A percentile compares a stretch with the other conserved stretches of the same genome.
phyloP scores from a whole-genome alignment of 92 coral and sea anemone species.

The Actinernus sp. region DNA sequence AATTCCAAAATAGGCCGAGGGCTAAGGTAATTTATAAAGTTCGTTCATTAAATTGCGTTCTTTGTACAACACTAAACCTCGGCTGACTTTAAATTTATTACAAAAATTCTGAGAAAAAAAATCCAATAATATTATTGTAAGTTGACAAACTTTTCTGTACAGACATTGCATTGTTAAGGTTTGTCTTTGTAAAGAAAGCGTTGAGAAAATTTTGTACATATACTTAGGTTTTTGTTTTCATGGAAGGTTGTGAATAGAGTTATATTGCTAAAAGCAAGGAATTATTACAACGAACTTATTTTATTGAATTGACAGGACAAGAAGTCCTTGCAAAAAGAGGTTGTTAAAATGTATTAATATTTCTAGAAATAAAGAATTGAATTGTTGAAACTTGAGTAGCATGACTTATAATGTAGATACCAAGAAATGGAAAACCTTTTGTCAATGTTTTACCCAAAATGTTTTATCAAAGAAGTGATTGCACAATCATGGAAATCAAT shows the following conservation, averaged over 20 bases:
- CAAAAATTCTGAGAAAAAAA: background rate
- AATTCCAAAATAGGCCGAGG: constrained; percentile 23
- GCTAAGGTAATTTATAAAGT: constrained; percentile 25
- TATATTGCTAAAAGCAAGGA: constrained; percentile 45
- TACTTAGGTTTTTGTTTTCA: constrained; percentile 37
- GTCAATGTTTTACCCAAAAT: too few relatives aligned
- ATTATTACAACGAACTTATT: constrained; percentile 37
- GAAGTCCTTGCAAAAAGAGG: constrained; percentile 25
- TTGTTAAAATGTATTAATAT: constrained; percentile 33
- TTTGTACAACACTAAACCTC: constrained; percentile 15
- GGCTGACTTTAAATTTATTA: background rate
- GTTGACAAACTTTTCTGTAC: constrained; percentile 47
- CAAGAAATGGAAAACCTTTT: too few relatives aligned
- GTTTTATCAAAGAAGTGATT: too few relatives aligned
- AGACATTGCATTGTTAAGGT: constrained; percentile 26
- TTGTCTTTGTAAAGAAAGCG: constrained; percentile 24
- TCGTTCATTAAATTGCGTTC: constrained; percentile 53
- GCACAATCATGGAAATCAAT: too few relatives aligned
- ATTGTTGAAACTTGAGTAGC: constrained; percentile 24
- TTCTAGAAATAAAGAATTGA: constrained; percentile 42
- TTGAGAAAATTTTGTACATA: constrained; percentile 47
- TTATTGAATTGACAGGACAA: constrained; percentile 47
- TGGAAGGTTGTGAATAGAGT: constrained; percentile 36
- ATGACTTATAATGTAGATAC: too few relatives aligned
- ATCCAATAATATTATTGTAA: constrained; percentile 20